These are phyloP conservation scores for Lasioglossum albipes DNA, from an alignment of 1,140 invertebrate genomes.

Conservation along the genomic window DNA sequence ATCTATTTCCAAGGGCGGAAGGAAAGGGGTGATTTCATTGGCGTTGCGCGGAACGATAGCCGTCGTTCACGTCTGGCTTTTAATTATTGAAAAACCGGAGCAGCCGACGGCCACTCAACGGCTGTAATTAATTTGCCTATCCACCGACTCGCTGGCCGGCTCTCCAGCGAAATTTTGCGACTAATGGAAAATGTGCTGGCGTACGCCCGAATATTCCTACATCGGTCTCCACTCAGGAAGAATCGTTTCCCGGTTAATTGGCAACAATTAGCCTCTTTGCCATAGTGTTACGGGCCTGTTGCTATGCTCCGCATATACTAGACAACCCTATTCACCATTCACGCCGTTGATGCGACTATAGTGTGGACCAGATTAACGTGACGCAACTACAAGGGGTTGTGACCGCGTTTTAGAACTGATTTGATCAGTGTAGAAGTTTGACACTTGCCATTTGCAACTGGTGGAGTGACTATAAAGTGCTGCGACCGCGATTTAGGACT, in stretches of 20 bases:
- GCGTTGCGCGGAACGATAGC: background rate
- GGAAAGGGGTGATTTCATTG: background rate
- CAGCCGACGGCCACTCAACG: background rate
- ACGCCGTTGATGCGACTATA: too few relatives aligned
- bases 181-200: background rate
- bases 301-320: too few relatives aligned
- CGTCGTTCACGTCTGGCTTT: background rate
- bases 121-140: conserved; percentile 31
- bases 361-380: too few relatives aligned
- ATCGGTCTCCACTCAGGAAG: background rate
- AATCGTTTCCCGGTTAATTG: background rate
- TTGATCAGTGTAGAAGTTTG: too few relatives aligned
- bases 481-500: too few relatives aligned
- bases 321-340: too few relatives aligned
- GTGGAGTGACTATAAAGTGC: too few relatives aligned
- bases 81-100: conserved; percentile 36
- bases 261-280: background rate
- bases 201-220: background rate
- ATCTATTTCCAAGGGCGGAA: too few relatives aligned
- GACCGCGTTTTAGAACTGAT: too few relatives aligned
- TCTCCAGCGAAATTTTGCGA: background rate
- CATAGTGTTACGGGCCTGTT: too few relatives aligned
- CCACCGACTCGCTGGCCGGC: conserved; percentile 7
- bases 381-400: too few relatives aligned
- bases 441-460: too few relatives aligned